Conservation (phyloP, 2,888 invertebrate genomes). For the Acanthosepion pharaonis region DNA sequence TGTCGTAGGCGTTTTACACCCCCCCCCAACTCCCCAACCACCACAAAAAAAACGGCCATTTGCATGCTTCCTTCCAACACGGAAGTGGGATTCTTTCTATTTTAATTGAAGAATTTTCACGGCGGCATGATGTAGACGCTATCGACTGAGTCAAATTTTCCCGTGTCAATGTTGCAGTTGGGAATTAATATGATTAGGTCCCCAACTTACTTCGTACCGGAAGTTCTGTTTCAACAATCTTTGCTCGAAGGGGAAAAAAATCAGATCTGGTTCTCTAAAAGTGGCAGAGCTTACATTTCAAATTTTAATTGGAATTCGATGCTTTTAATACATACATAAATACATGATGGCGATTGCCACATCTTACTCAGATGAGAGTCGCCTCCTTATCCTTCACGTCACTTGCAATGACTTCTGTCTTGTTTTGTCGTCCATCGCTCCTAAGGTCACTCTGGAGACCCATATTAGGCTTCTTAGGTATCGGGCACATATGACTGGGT, state of each 20-base stretch:
- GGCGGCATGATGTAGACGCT: background rate
- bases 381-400: too few relatives aligned
- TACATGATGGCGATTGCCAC: background rate
- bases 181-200: background rate
- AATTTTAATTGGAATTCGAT: background rate
- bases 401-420: too few relatives aligned
- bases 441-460: too few relatives aligned
- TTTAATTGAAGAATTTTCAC: background rate
- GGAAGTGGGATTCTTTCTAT: background rate
- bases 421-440: too few relatives aligned
- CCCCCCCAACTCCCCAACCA: background rate
- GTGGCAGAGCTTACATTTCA: background rate
- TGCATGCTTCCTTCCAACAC: background rate
- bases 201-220: background rate
- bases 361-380: too few relatives aligned
- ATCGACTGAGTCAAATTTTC: background rate
- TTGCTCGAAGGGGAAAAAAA: background rate
- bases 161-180: background rate
- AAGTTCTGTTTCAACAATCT: background rate
- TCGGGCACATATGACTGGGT: too few relatives aligned
- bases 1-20: background rate
- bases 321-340: background rate
- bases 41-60: too few relatives aligned
- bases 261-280: background rate
- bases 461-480: too few relatives aligned